phyloP scores from a whole-genome alignment of 2,797 vertebrate species.

The Sebastes steindachneri region DNA sequence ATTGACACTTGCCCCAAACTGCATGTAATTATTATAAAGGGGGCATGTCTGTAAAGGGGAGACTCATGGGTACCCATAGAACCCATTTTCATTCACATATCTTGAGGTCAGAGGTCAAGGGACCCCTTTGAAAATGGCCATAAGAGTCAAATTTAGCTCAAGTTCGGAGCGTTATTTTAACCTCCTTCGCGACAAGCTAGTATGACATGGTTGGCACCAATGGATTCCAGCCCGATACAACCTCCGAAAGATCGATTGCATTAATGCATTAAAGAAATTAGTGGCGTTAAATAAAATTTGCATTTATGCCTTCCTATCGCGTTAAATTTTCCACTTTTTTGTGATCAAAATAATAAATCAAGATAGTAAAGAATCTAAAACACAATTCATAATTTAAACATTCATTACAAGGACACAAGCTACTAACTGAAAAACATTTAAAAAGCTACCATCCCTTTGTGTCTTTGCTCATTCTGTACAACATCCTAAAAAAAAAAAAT shows the following conservation, averaged over 20 bases:
- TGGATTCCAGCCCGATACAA: too few relatives aligned
- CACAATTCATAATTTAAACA: neutral
- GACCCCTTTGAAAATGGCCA: too few relatives aligned
- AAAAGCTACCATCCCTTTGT: neutral
- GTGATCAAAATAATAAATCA: neutral
- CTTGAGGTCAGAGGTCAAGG: too few relatives aligned
- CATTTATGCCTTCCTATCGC: accelerated
- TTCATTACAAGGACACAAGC: neutral
- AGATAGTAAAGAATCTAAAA: neutral
- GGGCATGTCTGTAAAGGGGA: too few relatives aligned
- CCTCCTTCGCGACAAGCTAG: too few relatives aligned
- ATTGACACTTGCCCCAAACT: too few relatives aligned
- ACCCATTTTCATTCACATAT: too few relatives aligned
- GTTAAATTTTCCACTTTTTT: neutral
- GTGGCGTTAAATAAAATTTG: neutral
- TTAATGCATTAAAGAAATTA: neutral
- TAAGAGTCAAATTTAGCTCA: too few relatives aligned
- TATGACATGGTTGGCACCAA: too few relatives aligned
- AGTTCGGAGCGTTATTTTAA: too few relatives aligned
- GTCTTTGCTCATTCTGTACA: neutral
- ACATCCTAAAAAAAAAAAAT: neutral
- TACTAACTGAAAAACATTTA: neutral
- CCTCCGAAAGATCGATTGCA: too few relatives aligned
- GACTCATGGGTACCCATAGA: too few relatives aligned
- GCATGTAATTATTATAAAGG: accelerated